phyloP scores from a whole-genome alignment of 2,113 vertebrate species.

The Oriolus oriolus region DNA sequence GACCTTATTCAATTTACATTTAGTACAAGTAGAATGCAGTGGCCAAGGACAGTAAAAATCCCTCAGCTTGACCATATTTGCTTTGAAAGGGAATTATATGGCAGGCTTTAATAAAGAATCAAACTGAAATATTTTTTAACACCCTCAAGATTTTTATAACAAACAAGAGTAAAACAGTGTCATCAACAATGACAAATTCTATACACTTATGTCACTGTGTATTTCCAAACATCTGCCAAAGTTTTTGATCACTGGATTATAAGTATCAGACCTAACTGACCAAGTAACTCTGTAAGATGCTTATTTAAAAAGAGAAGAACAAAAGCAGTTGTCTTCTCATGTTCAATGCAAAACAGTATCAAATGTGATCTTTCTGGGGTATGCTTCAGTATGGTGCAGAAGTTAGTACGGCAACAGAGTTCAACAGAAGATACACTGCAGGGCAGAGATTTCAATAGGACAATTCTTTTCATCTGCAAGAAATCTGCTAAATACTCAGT shows the following conservation, averaged over 20 bases:
- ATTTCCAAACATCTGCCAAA: not conserved
- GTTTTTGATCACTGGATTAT: accelerated
- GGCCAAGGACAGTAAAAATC: not conserved
- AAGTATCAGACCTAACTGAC: not conserved
- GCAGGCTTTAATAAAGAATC: not conserved
- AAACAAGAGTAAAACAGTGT: not conserved
- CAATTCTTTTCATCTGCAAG: not conserved
- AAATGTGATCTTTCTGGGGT: not conserved
- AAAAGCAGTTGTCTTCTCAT: not conserved
- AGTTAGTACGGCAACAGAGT: not conserved
- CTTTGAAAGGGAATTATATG: not conserved
- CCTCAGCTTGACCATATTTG: not conserved
- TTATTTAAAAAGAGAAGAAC: not conserved
- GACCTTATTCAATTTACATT: not conserved
- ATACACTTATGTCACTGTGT: not conserved
- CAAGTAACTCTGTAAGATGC: not conserved
- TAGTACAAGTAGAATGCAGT: not conserved
- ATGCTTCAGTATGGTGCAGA: not conserved
- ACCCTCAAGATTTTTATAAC: not conserved
- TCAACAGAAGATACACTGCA: not conserved
- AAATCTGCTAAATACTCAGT: not conserved
- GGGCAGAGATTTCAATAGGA: not conserved
- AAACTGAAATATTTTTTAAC: not conserved
- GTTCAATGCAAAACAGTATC: not conserved
- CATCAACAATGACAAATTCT: not conserved